Conservation (phyloP, 2,797 vertebrate species). For the Oophaga sylvatica region DNA sequence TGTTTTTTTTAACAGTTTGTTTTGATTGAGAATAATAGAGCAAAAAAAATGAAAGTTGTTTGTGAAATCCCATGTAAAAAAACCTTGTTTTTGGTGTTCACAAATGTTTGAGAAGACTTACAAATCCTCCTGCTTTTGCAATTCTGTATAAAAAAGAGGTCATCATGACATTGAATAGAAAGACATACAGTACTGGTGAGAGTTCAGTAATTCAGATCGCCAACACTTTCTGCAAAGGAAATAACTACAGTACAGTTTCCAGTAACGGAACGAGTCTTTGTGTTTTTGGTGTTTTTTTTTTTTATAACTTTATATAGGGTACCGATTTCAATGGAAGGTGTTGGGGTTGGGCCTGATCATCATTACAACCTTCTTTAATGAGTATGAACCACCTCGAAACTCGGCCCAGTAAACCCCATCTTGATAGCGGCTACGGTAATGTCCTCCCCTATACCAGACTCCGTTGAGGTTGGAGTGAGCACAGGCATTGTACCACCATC, state of each 20-base stretch:
- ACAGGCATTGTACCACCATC: conserved; percentile 99
- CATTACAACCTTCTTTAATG: conserved; percentile 88
- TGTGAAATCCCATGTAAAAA: conserved; percentile 35
- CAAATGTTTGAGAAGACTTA: conserved; percentile 13
- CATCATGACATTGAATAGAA: conserved; percentile 49
- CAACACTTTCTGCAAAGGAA: background rate
- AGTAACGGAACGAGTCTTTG: conserved; percentile 13
- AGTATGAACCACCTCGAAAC: conserved; percentile 96
- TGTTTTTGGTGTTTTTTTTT: background rate
- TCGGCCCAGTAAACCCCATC: conserved; percentile 99
- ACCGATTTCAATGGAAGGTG: conserved; percentile 86
- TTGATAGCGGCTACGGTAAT: conserved; percentile 97
- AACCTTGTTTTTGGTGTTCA: background rate
- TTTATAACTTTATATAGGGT: background rate
- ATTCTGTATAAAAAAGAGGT: conserved; percentile 61
- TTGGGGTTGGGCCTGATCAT: conserved; percentile 98
- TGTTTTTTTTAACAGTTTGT: conserved; percentile 62
- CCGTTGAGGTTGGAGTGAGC: conserved; percentile 98
- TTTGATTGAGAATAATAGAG: conserved; percentile 64
- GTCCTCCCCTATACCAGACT: conserved; percentile 96
- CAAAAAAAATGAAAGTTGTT: conserved; percentile 53
- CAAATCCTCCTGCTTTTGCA: conserved; percentile 37
- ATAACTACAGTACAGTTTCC: conserved; percentile 6
- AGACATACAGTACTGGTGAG: conserved; percentile 67
- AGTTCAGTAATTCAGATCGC: conserved; percentile 21